phyloP scores from a whole-genome alignment of 1,140 invertebrate genomes.

The Cydia pomonella region DNA sequence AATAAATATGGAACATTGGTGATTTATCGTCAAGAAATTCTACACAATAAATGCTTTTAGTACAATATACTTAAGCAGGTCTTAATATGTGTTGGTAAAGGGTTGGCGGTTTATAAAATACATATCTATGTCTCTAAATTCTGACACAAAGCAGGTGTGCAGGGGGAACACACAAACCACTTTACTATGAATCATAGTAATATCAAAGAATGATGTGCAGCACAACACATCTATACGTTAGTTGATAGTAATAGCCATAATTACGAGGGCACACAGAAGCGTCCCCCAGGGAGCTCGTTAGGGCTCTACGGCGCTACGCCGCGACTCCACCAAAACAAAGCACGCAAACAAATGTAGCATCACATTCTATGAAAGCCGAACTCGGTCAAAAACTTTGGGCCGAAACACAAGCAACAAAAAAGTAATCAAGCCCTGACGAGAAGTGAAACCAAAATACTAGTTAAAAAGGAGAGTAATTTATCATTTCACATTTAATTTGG shows the following conservation, averaged over 20 bases:
- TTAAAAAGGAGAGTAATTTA: slow-evolving; percentile 12
- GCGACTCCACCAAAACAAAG: slow-evolving; percentile 19
- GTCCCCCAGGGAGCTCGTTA: slow-evolving; percentile 21
- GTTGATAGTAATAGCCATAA: slow-evolving; percentile 5
- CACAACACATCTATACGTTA: not conserved
- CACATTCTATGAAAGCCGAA: slow-evolving; percentile 17
- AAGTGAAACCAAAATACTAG: not conserved
- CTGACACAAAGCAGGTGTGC: not conserved
- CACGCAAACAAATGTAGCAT: slow-evolving; percentile 23
- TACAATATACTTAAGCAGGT: not conserved
- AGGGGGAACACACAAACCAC: not conserved
- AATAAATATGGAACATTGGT: no score
- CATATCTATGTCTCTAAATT: not conserved
- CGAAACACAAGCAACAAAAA: slow-evolving; percentile 5
- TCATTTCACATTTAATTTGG: slow-evolving; percentile 11
- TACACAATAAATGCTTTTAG: not conserved
- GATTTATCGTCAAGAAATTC: no score
- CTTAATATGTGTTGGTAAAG: not conserved
- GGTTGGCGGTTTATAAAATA: not conserved
- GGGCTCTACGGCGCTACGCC: slow-evolving; percentile 6
- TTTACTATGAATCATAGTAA: not conserved
- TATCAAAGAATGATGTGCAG: not conserved
- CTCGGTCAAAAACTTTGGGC: slow-evolving; percentile 11
- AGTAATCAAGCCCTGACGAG: slow-evolving; percentile 10
- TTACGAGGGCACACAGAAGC: slow-evolving; percentile 14